Evolutionary conservation across 2,113 vertebrate genomes (phyloP), one percentile per base, ranked within the genome.

Genomic region (Phyllopteryx taeniolatus): DNA sequence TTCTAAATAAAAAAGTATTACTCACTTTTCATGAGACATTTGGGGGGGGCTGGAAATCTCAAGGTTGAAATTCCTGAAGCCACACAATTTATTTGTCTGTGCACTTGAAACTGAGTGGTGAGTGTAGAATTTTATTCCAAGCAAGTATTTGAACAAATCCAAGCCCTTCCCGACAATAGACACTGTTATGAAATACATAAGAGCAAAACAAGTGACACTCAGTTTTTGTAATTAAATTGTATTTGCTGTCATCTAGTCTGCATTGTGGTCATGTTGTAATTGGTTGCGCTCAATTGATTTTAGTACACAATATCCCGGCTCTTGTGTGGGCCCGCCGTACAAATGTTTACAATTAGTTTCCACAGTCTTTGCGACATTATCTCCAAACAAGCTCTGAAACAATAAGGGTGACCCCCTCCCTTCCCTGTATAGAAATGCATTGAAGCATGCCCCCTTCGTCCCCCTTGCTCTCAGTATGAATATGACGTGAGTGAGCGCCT

Each of bases 371-470:
- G 35, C 12, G 61, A 19, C 15, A 35, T 78, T 79, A 79, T 79
- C 68, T 77, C 46, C 15, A 15, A 46, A 65, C 63, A 65, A 46
- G 63, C 43, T 35, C 11, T 6, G 13, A 61, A n/a, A 56, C 54
- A 61, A 61, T 0, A 15, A 39, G 17, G 59, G 14, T 13, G 44
- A 31, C 14, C 64, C 14, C 20, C 42, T 8, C n/a, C 42, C 22
- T 15, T 8, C 20, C 63, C 62, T 74, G 70, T 82, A 81, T 86
- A 71, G 79, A 85, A 83, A 83, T 43, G 74, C 80, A 79, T 49
- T 51, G 44, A 59, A 82, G 70, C 79, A 67, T 74, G 74, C 60
- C 64, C 44, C 42, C 42, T 60, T 78, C 60, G 33, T 57, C 70
- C 69, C 75, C 75, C 72, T 79, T 72, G 69, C 39, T 69, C 51